Conservation (phyloP, 2,888 invertebrate species). For the Drosophila imparisetae region DNA sequence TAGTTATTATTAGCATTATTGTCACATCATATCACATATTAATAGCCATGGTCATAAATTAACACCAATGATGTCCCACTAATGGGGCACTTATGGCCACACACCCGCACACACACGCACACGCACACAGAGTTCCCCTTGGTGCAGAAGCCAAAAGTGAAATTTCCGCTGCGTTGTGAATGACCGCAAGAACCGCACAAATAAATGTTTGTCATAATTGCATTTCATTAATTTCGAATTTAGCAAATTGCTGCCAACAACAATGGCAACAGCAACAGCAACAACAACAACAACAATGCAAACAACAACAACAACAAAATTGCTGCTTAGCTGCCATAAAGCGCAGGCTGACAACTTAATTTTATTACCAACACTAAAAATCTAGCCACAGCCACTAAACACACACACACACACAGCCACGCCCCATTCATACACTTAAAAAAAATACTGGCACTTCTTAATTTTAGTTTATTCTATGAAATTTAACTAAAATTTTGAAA, state of each 20-base stretch:
- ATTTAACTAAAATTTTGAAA: too few relatives aligned
- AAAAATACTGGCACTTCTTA: neutral
- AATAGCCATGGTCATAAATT: conserved; percentile 52
- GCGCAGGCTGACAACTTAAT: conserved; percentile 77
- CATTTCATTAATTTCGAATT: conserved; percentile 83
- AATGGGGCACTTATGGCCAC: conserved; percentile 65
- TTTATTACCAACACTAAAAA: conserved; percentile 79
- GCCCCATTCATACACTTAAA: conserved; percentile 1
- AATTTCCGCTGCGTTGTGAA: conserved; percentile 40
- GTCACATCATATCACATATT: conserved; percentile 21
- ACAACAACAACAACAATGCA: conserved; percentile 24
- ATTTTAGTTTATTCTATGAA: neutral
- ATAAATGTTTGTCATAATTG: conserved; percentile 82
- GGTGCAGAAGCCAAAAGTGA: conserved; percentile 32
- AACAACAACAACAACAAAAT: conserved; percentile 45
- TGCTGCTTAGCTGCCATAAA: conserved; percentile 58
- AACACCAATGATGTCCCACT: conserved; percentile 53
- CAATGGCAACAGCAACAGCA: conserved; percentile 12
- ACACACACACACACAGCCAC: conserved; percentile 20
- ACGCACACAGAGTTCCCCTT: neutral
- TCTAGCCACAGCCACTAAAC: conserved; percentile 70
- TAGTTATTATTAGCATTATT: conserved; percentile 16
- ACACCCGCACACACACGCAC: conserved; percentile 5
- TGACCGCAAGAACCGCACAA: conserved; percentile 70
- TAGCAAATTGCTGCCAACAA: conserved; percentile 77